These are phyloP conservation scores for Diabrotica virgifera DNA, from an alignment of 1,140 invertebrate species.

Conservation along the genomic window DNA sequence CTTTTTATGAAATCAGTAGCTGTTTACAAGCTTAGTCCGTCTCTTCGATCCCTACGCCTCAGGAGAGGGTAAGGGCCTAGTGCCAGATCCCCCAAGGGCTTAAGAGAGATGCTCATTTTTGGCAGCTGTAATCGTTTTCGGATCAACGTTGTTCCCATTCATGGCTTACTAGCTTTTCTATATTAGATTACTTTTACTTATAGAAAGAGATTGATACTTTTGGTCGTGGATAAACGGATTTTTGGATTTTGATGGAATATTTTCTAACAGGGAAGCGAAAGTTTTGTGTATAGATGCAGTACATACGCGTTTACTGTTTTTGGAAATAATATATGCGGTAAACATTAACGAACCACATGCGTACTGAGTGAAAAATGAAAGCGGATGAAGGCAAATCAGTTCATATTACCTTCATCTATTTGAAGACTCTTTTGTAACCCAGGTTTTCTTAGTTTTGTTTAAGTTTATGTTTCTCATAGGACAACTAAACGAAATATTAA, in stretches of 20 bases:
- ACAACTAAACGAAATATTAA: too few relatives aligned
- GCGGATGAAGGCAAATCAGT: too few relatives aligned
- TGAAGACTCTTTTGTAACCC: too few relatives aligned
- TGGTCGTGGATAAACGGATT: slow-evolving; percentile 11
- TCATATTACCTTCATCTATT: too few relatives aligned
- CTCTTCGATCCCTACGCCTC: neutral
- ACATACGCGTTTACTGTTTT: too few relatives aligned
- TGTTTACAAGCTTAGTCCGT: neutral
- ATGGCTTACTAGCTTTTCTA: slow-evolving; percentile 42
- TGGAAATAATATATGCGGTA: too few relatives aligned
- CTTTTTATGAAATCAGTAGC: too few relatives aligned
- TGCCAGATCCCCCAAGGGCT: slow-evolving; percentile 8
- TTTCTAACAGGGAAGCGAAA: neutral
- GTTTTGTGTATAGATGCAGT: neutral
- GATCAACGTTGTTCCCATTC: slow-evolving; percentile 50
- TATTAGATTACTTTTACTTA: slow-evolving; percentile 47
- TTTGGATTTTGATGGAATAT: slow-evolving; percentile 4
- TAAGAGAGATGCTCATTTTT: slow-evolving; percentile 46
- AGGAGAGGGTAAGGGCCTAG: neutral
- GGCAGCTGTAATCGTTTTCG: slow-evolving; percentile 51
- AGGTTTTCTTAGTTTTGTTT: too few relatives aligned
- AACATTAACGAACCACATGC: too few relatives aligned
- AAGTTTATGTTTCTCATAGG: too few relatives aligned
- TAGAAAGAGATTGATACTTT: slow-evolving; percentile 20
- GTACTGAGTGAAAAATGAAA: too few relatives aligned